Evolutionary conservation across 2,113 vertebrate species (phyloP).

Genomic region (Speoplatyrhinus poulsoni): DNA sequence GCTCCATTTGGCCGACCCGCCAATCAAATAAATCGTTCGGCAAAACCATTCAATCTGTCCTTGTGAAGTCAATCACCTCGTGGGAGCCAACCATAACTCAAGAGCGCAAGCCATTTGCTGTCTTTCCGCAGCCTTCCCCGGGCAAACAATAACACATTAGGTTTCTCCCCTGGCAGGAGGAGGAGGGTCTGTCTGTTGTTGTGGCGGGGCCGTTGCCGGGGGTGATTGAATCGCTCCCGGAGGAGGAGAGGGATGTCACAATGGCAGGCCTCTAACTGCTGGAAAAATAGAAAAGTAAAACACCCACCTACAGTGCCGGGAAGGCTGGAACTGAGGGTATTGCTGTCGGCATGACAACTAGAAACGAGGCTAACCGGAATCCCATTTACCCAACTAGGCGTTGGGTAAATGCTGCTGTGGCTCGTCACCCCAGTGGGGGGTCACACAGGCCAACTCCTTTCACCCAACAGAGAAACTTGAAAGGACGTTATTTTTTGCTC

Average conservation of each 20-base stretch:
- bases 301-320: constrained; percentile 37
- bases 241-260: constrained; percentile 63
- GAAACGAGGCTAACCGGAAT: constrained; percentile 3
- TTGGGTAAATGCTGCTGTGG: constrained; percentile 1
- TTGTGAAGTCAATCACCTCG: constrained; percentile 66
- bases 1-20: constrained; percentile 42
- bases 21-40: constrained; percentile 55
- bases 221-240: constrained; percentile 70
- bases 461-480: constrained; percentile 16
- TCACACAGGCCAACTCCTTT: not conserved
- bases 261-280: constrained; percentile 29
- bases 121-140: constrained; percentile 48
- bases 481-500: not conserved
- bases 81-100: constrained; percentile 46
- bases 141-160: constrained; percentile 61
- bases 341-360: constrained; percentile 10
- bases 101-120: constrained; percentile 46
- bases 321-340: constrained; percentile 17
- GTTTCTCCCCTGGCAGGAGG: constrained; percentile 48
- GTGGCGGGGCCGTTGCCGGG: constrained; percentile 51
- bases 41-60: constrained; percentile 58
- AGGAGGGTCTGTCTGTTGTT: constrained; percentile 42
- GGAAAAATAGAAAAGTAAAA: constrained; percentile 9
- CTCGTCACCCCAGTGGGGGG: not conserved
- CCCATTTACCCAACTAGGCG: constrained; percentile 2